Conservation (phyloP, 2,888 invertebrate genomes). For the Drosophila incognita region DNA sequence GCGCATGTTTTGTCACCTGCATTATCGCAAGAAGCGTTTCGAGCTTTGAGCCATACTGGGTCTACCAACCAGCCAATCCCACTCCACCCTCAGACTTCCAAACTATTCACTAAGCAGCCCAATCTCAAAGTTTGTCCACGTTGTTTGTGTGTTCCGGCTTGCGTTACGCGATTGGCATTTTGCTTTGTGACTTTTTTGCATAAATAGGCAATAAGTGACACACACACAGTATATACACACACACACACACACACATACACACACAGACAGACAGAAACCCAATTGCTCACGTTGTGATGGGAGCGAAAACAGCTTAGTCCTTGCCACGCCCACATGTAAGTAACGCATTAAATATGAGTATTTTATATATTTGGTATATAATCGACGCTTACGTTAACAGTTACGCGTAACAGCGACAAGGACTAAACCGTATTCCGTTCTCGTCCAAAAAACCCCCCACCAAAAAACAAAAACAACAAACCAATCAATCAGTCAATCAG, state of each 20-base stretch:
- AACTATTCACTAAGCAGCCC: not conserved
- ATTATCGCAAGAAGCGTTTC: slow-evolving; percentile 82
- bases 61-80: not conserved
- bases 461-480: not conserved
- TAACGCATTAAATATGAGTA: slow-evolving; percentile 69
- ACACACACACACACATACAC: slow-evolving; percentile 14
- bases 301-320: slow-evolving; percentile 85
- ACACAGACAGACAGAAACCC: slow-evolving; percentile 15
- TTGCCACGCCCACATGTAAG: slow-evolving; percentile 83
- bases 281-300: slow-evolving; percentile 47
- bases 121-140: slow-evolving; percentile 7
- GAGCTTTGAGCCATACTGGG: slow-evolving; percentile 67
- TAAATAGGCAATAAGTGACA: slow-evolving; percentile 37
- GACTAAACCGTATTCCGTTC: slow-evolving; percentile 85
- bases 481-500: slow-evolving; percentile 17
- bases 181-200: slow-evolving; percentile 28
- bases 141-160: slow-evolving; percentile 12
- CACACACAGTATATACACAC: slow-evolving; percentile 12
- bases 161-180: slow-evolving; percentile 17
- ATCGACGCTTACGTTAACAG: slow-evolving; percentile 77
- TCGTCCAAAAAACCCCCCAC: slow-evolving; percentile 53
- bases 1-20: slow-evolving; percentile 84
- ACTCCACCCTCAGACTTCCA: not conserved
- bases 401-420: slow-evolving; percentile 78
- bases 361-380: slow-evolving; percentile 56